These are phyloP conservation scores for Trachelus troglodyta DNA, from an alignment of 2,888 invertebrate genomes.

Conservation along the genomic window DNA sequence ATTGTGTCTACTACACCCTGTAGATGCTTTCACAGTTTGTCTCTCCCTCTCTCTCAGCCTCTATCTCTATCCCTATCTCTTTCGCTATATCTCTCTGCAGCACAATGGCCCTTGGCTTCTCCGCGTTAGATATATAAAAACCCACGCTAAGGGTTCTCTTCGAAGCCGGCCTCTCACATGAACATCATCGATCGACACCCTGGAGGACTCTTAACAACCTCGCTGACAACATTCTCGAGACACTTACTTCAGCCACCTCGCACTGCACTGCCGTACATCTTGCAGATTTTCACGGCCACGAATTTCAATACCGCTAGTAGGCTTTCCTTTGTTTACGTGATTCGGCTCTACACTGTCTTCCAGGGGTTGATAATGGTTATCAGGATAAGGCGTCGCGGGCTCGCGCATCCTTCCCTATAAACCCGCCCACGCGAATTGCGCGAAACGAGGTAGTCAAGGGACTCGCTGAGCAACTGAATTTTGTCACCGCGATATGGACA, in stretches of 20 bases:
- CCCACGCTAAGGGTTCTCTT: background rate
- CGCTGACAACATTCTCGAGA: background rate
- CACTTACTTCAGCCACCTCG: background rate
- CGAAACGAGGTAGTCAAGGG: background rate
- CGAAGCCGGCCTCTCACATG: background rate
- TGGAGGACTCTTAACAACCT: background rate
- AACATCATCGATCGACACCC: slow-evolving; percentile 3
- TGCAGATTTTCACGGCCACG: background rate
- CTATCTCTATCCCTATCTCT: background rate
- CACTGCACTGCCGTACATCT: slow-evolving; percentile 1
- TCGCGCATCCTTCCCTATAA: slow-evolving; percentile 15
- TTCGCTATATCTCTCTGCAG: background rate
- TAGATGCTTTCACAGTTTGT: background rate
- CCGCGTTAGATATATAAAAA: slow-evolving; percentile 9
- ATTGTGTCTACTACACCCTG: background rate
- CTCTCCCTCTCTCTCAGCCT: background rate
- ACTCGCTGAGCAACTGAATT: background rate
- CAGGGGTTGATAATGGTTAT: slow-evolving; percentile 1
- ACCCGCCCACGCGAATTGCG: slow-evolving; percentile 10
- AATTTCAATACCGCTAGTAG: background rate
- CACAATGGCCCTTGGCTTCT: background rate
- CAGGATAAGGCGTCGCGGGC: slow-evolving; percentile 4
- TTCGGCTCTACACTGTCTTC: background rate
- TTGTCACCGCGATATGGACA: background rate
- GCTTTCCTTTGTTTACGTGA: background rate